Evolutionary conservation across 64 coral and sea anemone genomes (phyloP), one percentile per base, ranked within the genome.

Genomic region (Catalaphyllia jardinei): DNA sequence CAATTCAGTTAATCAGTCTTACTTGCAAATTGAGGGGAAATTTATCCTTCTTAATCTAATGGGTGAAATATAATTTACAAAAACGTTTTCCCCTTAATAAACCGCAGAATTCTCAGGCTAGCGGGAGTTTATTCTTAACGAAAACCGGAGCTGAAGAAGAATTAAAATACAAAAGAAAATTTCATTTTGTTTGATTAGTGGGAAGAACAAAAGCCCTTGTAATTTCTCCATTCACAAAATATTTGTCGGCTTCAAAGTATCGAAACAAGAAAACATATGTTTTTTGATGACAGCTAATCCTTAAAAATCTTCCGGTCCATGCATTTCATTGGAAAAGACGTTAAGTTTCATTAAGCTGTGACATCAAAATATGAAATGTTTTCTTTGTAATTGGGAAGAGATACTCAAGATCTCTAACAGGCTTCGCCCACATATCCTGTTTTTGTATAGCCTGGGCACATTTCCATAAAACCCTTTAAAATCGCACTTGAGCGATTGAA

Each of bases 151-250:
- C 31, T 20, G 31, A 83, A 27, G 10, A 71, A 46, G 4, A 84
- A 69, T 10, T 46, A 22, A 85, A 85, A 85, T 39, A 22, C 31
- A 71, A 85, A 49, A 28, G 81, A 71, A 85, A 85, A 71, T 28
- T 69, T 85, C 31, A 67, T 85, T 85, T 46, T 50, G 38, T 5
- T 51, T 71, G 39, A 85, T 85, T 67, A 85, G 24, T 71, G 22
- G 19, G 8, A 50, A 22, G 60, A 27, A 71, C 60, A n/a, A 38
- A 85, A 17, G 62, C 8, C 42, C 18, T 22, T 85, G 19, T 55
- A 22, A 83, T 65, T 83, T 65, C 19, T 60, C 57, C 22, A 9
- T 85, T 18, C 11, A 13, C 0, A 27, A 2, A 1, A 46, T 71
- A 22, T 38, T 52, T 35, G 7, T 22, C 20, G 81, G 13, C 65